Evolutionary conservation across 2,797 vertebrate genomes (phyloP).

Genomic region (Linurgus olivaceus): DNA sequence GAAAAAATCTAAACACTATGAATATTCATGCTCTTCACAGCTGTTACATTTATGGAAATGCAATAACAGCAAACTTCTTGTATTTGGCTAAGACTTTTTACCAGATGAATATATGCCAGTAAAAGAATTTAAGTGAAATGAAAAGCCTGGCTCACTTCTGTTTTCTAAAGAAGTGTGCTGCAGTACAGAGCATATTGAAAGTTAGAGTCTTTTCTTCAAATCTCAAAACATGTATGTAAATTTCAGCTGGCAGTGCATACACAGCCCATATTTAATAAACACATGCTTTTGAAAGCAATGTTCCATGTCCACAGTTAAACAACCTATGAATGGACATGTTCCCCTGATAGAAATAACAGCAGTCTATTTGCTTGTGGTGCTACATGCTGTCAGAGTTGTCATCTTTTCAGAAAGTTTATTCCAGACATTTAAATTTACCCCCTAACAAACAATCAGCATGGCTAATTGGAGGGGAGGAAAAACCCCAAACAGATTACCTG

Average conservation of each 20-base stretch:
- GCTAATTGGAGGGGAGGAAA: not conserved
- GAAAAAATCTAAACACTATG: conserved; percentile 49
- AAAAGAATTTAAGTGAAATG: conserved; percentile 13
- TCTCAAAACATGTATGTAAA: not conserved
- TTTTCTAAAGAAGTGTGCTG: not conserved
- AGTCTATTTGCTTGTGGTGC: not conserved
- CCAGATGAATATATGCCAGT: conserved; percentile 11
- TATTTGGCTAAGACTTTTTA: conserved; percentile 42
- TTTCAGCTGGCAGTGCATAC: not conserved
- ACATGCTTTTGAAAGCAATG: not conserved
- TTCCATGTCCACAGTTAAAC: not conserved
- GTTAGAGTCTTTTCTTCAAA: not conserved
- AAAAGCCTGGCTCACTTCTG: not conserved
- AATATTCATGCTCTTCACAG: conserved; percentile 60
- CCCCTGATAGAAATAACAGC: not conserved
- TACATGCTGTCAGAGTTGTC: conserved; percentile 4
- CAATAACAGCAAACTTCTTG: conserved; percentile 51
- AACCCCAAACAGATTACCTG: not conserved
- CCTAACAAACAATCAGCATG: not conserved
- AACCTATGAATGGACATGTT: not conserved
- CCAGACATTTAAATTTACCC: not conserved
- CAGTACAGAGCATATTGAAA: conserved; percentile 35
- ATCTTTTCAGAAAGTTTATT: conserved; percentile 58
- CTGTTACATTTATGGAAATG: conserved; percentile 66
- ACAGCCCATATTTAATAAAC: conserved; percentile 2